Percentiles rank a stretch among this genome's conserved stretches.
Conservation (phyloP, 2,113 vertebrate species). For the Romanogobio albipinnatus region DNA sequence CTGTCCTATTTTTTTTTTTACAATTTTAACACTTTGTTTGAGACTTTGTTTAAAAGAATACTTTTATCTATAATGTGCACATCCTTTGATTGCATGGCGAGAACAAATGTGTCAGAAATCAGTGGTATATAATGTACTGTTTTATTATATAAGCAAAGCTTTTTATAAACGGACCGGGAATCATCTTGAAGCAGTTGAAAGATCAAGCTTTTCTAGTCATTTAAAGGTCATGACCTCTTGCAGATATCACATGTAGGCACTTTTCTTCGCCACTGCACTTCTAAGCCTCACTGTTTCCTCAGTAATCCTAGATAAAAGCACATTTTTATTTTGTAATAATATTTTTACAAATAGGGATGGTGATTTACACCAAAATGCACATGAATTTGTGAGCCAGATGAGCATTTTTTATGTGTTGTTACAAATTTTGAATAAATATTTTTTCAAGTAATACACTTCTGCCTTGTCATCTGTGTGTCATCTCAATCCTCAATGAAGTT, state of each 20-base stretch:
- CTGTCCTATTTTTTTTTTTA: background rate
- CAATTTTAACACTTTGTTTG: background rate
- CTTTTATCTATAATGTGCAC: background rate
- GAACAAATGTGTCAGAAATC: background rate
- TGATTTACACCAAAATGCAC: background rate
- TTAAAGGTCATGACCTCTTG: background rate
- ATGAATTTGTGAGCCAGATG: constrained; percentile 36
- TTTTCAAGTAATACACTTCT: constrained; percentile 29
- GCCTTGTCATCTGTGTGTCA: background rate
- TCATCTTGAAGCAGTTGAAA: background rate
- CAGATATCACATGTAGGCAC: constrained; percentile 47
- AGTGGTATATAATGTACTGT: background rate
- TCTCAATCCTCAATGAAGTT: background rate
- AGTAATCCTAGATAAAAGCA: constrained; percentile 28
- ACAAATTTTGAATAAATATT: constrained; percentile 58
- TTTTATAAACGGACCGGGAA: background rate
- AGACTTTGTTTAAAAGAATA: background rate
- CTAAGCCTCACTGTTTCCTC: constrained; percentile 47
- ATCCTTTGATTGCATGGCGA: background rate
- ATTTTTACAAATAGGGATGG: background rate
- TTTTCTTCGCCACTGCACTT: constrained; percentile 58
- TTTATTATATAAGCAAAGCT: background rate
- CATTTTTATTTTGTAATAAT: background rate
- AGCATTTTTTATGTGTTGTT: constrained; percentile 43
- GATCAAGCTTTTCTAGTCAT: background rate